Percentiles rank a stretch among this genome's conserved stretches.
phyloP scores from a whole-genome alignment of 2,888 invertebrate genomes.

The Ormyrus nitidulus region DNA sequence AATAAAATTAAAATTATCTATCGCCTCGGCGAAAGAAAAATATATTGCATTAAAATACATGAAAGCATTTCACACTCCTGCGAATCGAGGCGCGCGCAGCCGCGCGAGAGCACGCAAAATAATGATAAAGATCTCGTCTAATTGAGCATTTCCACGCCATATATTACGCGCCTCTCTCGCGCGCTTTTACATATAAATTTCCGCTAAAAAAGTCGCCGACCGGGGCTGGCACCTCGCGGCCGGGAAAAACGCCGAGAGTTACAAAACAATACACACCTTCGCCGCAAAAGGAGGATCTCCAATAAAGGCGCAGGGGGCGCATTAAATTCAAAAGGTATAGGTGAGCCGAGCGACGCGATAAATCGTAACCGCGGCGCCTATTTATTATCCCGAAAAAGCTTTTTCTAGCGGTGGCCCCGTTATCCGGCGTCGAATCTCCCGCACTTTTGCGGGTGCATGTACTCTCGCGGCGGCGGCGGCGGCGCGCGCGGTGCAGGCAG shows the following conservation, averaged over 20 bases:
- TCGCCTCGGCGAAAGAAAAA: no score
- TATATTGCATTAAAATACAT: no score
- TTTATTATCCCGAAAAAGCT: conserved; percentile 34
- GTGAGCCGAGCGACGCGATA: conserved; percentile 24
- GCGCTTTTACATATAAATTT: conserved; percentile 33
- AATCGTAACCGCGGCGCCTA: conserved; percentile 31
- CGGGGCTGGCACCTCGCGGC: background rate
- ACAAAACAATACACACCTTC: background rate
- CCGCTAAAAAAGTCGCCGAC: background rate
- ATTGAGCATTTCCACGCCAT: conserved; percentile 20
- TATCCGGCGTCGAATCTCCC: background rate
- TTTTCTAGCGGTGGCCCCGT: background rate
- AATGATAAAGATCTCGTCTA: conserved; percentile 37
- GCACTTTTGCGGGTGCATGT: conserved; percentile 70
- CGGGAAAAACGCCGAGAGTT: conserved; percentile 13
- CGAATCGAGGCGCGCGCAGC: conserved; percentile 26
- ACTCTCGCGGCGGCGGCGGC: conserved; percentile 56
- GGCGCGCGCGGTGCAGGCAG: conserved; percentile 44
- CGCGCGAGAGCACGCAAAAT: conserved; percentile 31
- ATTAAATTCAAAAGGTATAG: conserved; percentile 1
- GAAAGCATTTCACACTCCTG: no score
- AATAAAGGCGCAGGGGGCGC: background rate
- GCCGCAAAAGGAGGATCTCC: background rate
- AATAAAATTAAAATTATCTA: no score
- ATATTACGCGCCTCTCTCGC: background rate